Base-by-base conservation (phyloP, 1,140 invertebrate genomes). In the Asbolus verrucosus region DNA sequence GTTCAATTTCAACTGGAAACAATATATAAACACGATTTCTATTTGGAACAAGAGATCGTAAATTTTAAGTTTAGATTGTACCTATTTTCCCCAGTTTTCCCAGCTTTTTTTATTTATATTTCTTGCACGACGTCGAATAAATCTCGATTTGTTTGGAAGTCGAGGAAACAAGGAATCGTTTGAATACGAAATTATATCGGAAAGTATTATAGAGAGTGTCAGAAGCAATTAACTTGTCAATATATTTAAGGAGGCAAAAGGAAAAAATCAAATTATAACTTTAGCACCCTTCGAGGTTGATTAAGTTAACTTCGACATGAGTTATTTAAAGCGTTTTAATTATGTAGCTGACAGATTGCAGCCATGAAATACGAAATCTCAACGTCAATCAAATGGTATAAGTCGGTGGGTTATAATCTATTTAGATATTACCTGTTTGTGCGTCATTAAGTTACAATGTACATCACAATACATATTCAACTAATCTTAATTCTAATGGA, bases 51-150 rank as follows among this genome's bases (percentile, higher is more conserved):
- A 54, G 21, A 54, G 46, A 54, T 54, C 46, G 46, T 62, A 62
- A 62, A 62, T 62, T 62, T 62, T 36, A 62, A 62, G 30, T 62
- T 62, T 62, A 33, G 19, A 19, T 30, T 61, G 33, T 61, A 61
- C 27, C 33, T 61, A 33, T 15, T 61, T 15, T 1, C 11, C 4
- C 15, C 30, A 14, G 1, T 21, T 59, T 36, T 27, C 24, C 3
- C n/a, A n/a, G n/a, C n/a, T 36, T 36, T 11, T 36, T 6, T 36
- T n/a, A 19, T 6, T 27, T 24, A 16, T 16, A 27, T 54, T 18
- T 54, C 46, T 54, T 11, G 19, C 14, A 27, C 46, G 46, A 54
- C 13, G 24, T 54, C 1, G 6, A 21, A 50, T 24, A 54, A 54
- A 54, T 27, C 33, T 16, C n/a, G 46, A 24, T 54, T 27, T 54